Evolutionary conservation across 2,888 invertebrate genomes (phyloP), one percentile per base, ranked within the genome.

Genomic region (Monopis laevigella): DNA sequence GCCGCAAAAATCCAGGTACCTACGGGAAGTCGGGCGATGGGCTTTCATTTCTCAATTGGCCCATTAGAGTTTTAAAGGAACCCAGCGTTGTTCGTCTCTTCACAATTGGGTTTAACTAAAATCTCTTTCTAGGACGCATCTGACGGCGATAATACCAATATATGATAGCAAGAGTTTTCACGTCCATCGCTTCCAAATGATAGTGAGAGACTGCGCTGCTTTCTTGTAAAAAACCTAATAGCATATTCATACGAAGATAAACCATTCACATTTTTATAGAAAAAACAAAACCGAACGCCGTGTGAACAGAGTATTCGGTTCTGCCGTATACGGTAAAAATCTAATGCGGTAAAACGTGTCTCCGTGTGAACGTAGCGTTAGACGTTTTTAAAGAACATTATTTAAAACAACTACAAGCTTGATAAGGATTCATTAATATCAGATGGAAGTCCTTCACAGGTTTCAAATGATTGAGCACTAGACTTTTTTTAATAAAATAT

Each of bases 401-500:
- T n/a, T n/a, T n/a, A n/a, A n/a, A n/a, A n/a, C n/a, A n/a, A n/a
- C n/a, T n/a, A n/a, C n/a, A n/a, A n/a, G n/a, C n/a, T n/a, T n/a
- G n/a, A n/a, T n/a, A n/a, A n/a, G n/a, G n/a, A n/a, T n/a, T n/a
- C n/a, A n/a, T n/a, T n/a, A n/a, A n/a, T n/a, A n/a, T n/a, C n/a
- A n/a, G n/a, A n/a, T n/a, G n/a, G n/a, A n/a, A n/a, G n/a, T n/a
- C n/a, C n/a, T n/a, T n/a, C n/a, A n/a, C n/a, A n/a, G n/a, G n/a
- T n/a, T n/a, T n/a, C n/a, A n/a, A n/a, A n/a, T n/a, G n/a, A n/a
- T n/a, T n/a, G n/a, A n/a, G n/a, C n/a, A n/a, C n/a, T n/a, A n/a
- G n/a, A n/a, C n/a, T n/a, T n/a, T n/a, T n/a, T n/a, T n/a, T n/a
- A 29, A 29, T 11, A 29, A 19, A 13, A 27, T 16, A 4, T 48